Evolutionary conservation across 2,113 vertebrate species (phyloP).

Genomic region (Antechinus stuartii): DNA sequence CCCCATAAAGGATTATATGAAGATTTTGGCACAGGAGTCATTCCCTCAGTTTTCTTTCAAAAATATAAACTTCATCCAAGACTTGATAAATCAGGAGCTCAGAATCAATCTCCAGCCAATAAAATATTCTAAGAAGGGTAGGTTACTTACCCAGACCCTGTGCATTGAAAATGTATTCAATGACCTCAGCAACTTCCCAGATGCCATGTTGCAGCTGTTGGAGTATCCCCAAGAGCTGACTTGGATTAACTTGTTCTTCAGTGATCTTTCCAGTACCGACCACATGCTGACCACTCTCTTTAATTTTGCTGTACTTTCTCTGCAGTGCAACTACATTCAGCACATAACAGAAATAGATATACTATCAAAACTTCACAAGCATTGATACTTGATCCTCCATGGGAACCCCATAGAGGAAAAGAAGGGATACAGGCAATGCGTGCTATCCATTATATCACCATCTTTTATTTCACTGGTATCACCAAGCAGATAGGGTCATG

Average conservation of each 20-base stretch:
- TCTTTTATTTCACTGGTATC: slow-evolving; percentile 89
- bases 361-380: slow-evolving; percentile 83
- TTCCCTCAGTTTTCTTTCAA: too few relatives aligned
- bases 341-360: slow-evolving; percentile 87
- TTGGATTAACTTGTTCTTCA: slow-evolving; percentile 93
- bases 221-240: slow-evolving; percentile 83
- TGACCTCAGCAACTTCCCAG: slow-evolving; percentile 83
- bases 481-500: slow-evolving; percentile 87
- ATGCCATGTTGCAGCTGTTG: slow-evolving; percentile 81
- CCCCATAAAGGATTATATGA: too few relatives aligned
- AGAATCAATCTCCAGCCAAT: slow-evolving; percentile 77
- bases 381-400: slow-evolving; percentile 89
- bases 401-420: slow-evolving; percentile 88
- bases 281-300: slow-evolving; percentile 86
- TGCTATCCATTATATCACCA: slow-evolving; percentile 87
- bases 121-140: slow-evolving; percentile 79
- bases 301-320: slow-evolving; percentile 87
- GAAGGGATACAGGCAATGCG: slow-evolving; percentile 87
- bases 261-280: slow-evolving; percentile 86
- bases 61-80: slow-evolving; percentile 67
- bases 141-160: slow-evolving; percentile 83
- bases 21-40: too few relatives aligned
- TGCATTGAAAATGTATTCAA: slow-evolving; percentile 88
- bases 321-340: slow-evolving; percentile 88
- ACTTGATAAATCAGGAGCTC: slow-evolving; percentile 83